Evolutionary conservation across 2,888 invertebrate genomes (phyloP).

Genomic region (Sminthurides aquaticus): DNA sequence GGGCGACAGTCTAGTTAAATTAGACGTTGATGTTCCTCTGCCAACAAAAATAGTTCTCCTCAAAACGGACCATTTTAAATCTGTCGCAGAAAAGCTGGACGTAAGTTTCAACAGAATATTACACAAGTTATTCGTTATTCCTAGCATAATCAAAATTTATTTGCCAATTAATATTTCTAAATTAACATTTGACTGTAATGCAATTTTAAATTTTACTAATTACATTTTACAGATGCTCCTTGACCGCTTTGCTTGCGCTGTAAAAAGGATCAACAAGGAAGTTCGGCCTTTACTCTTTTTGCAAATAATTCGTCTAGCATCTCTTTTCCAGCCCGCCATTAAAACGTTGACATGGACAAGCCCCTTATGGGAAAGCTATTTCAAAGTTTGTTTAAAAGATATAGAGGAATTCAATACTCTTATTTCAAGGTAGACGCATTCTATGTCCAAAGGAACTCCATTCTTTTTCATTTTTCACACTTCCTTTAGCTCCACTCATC

Average conservation of each 20-base stretch:
- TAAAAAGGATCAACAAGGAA: slow-evolving; percentile 71
- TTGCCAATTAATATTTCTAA: background rate
- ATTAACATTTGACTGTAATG: no score
- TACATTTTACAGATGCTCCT: slow-evolving; percentile 58
- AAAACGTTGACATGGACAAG: slow-evolving; percentile 79
- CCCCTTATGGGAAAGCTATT: slow-evolving; percentile 69
- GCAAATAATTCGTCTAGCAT: slow-evolving; percentile 74
- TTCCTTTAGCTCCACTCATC: no score
- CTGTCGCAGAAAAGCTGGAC: slow-evolving; percentile 37
- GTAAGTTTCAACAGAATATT: slow-evolving; percentile 23
- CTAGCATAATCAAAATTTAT: background rate
- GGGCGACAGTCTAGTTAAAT: slow-evolving; percentile 54
- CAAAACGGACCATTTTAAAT: slow-evolving; percentile 36
- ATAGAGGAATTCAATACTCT: slow-evolving; percentile 71
- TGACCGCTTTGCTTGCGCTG: slow-evolving; percentile 65
- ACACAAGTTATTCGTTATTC: slow-evolving; percentile 2
- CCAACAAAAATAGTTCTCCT: slow-evolving; percentile 43
- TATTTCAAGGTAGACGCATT: slow-evolving; percentile 50
- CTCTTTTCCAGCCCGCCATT: slow-evolving; percentile 73
- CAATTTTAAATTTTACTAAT: no score
- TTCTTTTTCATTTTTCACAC: no score
- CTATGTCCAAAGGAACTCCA: no score
- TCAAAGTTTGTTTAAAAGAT: slow-evolving; percentile 65
- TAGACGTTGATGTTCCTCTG: slow-evolving; percentile 66
- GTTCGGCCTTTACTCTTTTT: slow-evolving; percentile 84